Evolutionary conservation across 1,140 invertebrate genomes (phyloP), one percentile per base, ranked within the genome.

Genomic region (Drosophila grimshawi): DNA sequence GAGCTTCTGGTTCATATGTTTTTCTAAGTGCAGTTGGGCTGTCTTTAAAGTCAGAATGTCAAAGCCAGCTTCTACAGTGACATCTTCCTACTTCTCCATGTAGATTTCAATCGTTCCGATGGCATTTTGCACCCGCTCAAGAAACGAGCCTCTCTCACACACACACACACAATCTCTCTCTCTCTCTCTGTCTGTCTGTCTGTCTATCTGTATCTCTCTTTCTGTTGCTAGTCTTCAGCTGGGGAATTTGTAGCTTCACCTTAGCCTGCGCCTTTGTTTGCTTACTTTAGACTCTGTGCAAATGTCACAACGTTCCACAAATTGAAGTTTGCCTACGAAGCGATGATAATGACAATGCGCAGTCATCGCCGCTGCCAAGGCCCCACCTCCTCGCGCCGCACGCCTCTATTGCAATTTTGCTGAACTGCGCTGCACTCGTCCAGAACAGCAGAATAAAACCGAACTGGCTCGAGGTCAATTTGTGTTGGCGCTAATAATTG

Each of bases 381-480:
- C 3, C 27, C 27, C 3, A 3, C 6, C 30, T 35, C 3, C 11
- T 19, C 37, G 2, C 4, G 2, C 2, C 7, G 45, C 37, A 7
- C 7, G 37, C 5, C 39, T 2, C 51, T 37, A n/a, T 30, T 39
- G 4, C 7, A 41, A 33, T 79, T 73, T 2, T 74, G 64, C 56
- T 73, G 63, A 65, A 19, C 19, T 19, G 19, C 19, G 48, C 63
- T 46, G 52, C 51, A 19, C 35, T 43, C 37, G 37, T 2, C 8
- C 35, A 45, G 29, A 32, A 5, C 29, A 49, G 29, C 43, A 37
- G 32, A 19, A 19, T 19, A 19, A 19, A 19, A 19, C 10, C 57
- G 43, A 75, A 75, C 60, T 75, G 59, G 78, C 78, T 61, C 78
- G 79, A 81, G 80, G 80, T 82, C 80, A 82, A 82, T 82, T 81